phyloP scores from a whole-genome alignment of 1,140 invertebrate species.

The Mamestra configurata region DNA sequence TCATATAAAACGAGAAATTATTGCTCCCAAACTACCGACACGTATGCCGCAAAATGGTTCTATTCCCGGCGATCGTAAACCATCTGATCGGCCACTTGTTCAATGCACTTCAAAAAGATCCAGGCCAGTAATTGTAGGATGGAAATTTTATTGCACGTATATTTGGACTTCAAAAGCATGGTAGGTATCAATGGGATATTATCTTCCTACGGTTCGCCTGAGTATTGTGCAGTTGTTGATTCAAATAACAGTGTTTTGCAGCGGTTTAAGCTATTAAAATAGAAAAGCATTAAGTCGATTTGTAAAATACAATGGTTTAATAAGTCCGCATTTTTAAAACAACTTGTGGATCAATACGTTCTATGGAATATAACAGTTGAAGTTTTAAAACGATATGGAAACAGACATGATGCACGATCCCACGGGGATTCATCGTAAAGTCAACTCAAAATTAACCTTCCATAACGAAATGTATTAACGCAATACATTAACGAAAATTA shows the following conservation, averaged over 20 bases:
- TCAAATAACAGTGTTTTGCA: background rate
- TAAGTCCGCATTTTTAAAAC: no score
- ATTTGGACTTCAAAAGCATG: constrained; percentile 47
- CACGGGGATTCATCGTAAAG: background rate
- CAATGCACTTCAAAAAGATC: constrained; percentile 47
- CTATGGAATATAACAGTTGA: no score
- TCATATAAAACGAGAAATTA: no score
- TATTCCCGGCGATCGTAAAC: constrained; percentile 46
- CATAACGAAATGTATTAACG: background rate
- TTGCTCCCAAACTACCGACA: background rate
- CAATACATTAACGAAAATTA: constrained; percentile 27
- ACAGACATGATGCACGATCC: background rate
- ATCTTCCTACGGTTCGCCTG: background rate
- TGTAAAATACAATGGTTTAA: no score
- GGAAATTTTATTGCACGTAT: constrained; percentile 39
- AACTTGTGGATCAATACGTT: no score
- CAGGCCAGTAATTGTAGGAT: constrained; percentile 46
- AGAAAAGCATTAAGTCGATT: background rate
- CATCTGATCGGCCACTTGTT: constrained; percentile 43
- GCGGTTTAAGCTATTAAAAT: background rate
- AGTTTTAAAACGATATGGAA: no score
- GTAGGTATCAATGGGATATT: background rate
- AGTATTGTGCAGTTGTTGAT: background rate
- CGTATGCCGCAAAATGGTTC: constrained; percentile 25
- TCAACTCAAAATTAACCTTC: constrained; percentile 7